Conservation (phyloP, 2,113 vertebrate genomes). For the Chlorocebus sabaeus region DNA sequence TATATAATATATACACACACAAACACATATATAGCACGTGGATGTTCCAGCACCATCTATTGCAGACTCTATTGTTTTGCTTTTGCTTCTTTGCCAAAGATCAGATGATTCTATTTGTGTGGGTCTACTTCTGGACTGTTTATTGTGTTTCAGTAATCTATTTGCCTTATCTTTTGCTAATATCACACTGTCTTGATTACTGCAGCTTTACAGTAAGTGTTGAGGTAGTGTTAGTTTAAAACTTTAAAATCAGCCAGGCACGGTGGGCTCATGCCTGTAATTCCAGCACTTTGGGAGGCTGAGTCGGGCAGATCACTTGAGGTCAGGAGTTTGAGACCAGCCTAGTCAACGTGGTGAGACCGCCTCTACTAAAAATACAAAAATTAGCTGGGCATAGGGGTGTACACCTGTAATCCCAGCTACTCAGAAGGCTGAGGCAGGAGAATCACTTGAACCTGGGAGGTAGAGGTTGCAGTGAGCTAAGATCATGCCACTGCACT, state of each 20-base stretch:
- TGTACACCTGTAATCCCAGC: neutral
- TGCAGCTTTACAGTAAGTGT: neutral
- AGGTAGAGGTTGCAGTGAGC: neutral
- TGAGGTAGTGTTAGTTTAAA: neutral
- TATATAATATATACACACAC: too few species aligned
- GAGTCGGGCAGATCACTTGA: neutral
- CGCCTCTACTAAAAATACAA: neutral
- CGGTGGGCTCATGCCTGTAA: neutral
- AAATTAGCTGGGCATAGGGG: neutral
- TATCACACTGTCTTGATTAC: neutral
- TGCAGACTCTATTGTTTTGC: neutral
- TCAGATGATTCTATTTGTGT: neutral
- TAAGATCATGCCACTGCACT: neutral
- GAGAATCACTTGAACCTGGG: neutral
- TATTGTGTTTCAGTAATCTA: neutral
- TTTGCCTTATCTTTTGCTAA: neutral
- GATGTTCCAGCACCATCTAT: neutral
- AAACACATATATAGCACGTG: neutral
- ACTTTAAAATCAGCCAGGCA: neutral
- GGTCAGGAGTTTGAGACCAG: neutral
- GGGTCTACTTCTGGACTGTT: neutral
- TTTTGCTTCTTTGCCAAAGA: neutral
- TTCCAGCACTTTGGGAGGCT: neutral
- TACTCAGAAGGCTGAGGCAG: neutral
- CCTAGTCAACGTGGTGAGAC: neutral